Evolutionary conservation across 2,888 invertebrate species (phyloP).

Genomic region (Lymantria dispar): DNA sequence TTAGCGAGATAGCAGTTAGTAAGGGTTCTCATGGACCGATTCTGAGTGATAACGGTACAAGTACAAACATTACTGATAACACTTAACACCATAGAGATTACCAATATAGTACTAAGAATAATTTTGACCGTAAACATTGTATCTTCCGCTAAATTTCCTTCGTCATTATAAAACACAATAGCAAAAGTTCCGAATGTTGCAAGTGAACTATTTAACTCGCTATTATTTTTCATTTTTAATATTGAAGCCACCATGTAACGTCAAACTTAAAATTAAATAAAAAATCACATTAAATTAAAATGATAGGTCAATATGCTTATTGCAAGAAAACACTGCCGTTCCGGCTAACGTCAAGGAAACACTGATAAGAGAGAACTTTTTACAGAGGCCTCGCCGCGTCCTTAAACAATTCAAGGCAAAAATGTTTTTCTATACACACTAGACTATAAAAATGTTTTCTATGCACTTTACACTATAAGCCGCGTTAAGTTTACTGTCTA

Average conservation of each 20-base stretch:
- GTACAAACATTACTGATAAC: constrained; percentile 89
- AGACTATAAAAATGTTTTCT: too few species aligned
- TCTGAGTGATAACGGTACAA: constrained; percentile 87
- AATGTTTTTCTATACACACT: not conserved
- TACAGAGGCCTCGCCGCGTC: constrained; percentile 29
- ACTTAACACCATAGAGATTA: constrained; percentile 85
- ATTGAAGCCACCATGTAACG: not conserved
- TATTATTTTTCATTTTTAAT: constrained; percentile 25
- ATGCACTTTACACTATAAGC: too few species aligned
- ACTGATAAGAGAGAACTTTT: constrained; percentile 40
- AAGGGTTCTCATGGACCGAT: constrained; percentile 90
- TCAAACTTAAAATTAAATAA: too few species aligned
- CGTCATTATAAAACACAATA: constrained; percentile 44
- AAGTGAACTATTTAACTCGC: constrained; percentile 53
- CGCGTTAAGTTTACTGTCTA: too few species aligned
- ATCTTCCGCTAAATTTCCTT: constrained; percentile 66
- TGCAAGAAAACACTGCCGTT: constrained; percentile 25
- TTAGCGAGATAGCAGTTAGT: constrained; percentile 93
- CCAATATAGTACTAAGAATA: constrained; percentile 78
- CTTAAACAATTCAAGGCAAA: constrained; percentile 40
- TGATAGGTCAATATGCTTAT: constrained; percentile 3
- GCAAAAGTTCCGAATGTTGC: constrained; percentile 61
- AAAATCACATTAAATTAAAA: not conserved
- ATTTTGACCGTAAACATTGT: constrained; percentile 79
- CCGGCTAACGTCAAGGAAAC: constrained; percentile 36